Percentiles rank a stretch among this genome's conserved stretches.
Evolutionary conservation across 2,113 vertebrate species (phyloP).

Genomic region (Anser brachyrhynchus): DNA sequence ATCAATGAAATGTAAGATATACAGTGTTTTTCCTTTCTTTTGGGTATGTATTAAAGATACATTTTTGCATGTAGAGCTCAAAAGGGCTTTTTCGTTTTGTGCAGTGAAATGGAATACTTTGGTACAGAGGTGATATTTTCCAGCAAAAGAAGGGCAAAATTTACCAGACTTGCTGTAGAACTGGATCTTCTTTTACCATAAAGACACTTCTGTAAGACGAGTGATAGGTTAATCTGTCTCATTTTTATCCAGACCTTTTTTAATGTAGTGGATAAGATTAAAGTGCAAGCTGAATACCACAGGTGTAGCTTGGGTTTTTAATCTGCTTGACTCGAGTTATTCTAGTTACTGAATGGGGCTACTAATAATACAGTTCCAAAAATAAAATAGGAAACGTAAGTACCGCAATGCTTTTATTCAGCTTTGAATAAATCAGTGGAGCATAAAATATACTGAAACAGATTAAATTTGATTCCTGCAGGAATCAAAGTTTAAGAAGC

Average conservation of each 20-base stretch:
- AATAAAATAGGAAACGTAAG: constrained; percentile 9
- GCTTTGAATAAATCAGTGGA: neutral
- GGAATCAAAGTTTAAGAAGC: constrained; percentile 24
- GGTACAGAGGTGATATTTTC: neutral
- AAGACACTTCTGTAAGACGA: constrained; percentile 10
- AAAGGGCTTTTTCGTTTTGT: neutral
- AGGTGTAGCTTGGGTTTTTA: constrained; percentile 36
- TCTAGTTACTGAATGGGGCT: constrained; percentile 34
- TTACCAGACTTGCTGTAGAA: neutral
- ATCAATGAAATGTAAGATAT: neutral
- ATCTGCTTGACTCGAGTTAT: constrained; percentile 48
- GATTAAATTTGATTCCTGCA: constrained; percentile 55
- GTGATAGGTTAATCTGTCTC: constrained; percentile 37
- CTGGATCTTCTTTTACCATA: neutral
- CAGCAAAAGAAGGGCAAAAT: neutral
- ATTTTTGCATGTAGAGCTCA: neutral
- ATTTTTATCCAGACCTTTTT: constrained; percentile 36
- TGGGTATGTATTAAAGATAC: neutral
- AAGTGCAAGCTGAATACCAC: neutral
- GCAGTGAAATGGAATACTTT: neutral
- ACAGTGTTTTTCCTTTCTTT: neutral
- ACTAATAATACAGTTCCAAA: neutral
- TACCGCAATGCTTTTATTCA: constrained; percentile 46
- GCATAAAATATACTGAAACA: constrained; percentile 45
- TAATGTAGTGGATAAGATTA: constrained; percentile 53